These are phyloP conservation scores for Atta colombica DNA, from an alignment of 1,140 invertebrate species.

Conservation along the genomic window DNA sequence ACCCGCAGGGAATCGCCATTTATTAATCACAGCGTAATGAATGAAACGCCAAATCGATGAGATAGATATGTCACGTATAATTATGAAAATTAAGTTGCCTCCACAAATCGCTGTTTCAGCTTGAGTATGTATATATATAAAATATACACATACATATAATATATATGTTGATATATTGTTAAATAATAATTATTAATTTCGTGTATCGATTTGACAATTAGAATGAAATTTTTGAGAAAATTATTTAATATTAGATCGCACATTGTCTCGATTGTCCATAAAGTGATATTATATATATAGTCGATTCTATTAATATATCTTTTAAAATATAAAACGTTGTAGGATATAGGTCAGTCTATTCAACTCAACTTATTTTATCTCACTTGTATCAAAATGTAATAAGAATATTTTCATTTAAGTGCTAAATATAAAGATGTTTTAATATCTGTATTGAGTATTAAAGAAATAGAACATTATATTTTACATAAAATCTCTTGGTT, in stretches of 20 bases:
- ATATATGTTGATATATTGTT: neutral
- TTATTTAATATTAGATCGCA: constrained; percentile 1
- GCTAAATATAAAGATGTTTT: neutral
- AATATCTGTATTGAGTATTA: neutral
- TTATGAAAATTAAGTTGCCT: constrained; percentile 47
- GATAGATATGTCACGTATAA: constrained; percentile 25
- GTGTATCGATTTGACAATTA: neutral
- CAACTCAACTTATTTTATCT: neutral
- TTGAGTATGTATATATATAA: no score
- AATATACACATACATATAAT: no score
- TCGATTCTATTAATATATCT: constrained; percentile 9
- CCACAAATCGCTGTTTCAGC: neutral
- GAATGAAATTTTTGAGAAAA: neutral
- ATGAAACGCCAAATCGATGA: constrained; percentile 47
- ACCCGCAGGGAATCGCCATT: constrained; percentile 36
- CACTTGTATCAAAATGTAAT: neutral
- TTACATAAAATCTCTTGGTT: neutral
- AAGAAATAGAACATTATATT: neutral
- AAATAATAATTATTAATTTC: constrained; percentile 15
- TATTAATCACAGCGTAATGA: constrained; percentile 60
- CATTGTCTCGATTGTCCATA: neutral
- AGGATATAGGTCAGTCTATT: constrained; percentile 32
- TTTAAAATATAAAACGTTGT: constrained; percentile 11
- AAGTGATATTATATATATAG: neutral
- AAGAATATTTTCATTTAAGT: constrained; percentile 29